phyloP scores from a whole-genome alignment of 2,888 invertebrate genomes.

The Diloba caeruleocephala region DNA sequence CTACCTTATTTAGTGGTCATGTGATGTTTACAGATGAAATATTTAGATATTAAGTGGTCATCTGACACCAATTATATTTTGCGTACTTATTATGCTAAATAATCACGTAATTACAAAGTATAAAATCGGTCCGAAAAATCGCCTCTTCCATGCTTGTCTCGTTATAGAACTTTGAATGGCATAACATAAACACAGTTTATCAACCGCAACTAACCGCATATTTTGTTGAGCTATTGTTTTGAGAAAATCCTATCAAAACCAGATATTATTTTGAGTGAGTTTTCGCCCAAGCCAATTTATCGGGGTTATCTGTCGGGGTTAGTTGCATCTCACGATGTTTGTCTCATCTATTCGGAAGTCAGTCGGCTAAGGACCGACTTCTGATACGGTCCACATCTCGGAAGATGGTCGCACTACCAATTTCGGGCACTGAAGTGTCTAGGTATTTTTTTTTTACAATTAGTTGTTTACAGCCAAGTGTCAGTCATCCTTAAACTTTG shows the following conservation, averaged over 20 bases:
- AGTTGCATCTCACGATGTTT: slow-evolving; percentile 36
- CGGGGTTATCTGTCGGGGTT: slow-evolving; percentile 71
- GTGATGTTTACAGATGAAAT: slow-evolving; percentile 1
- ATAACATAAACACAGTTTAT: neutral
- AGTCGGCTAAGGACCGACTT: slow-evolving; percentile 70
- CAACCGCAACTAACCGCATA: neutral
- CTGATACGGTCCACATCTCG: slow-evolving; percentile 59
- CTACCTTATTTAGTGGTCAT: neutral
- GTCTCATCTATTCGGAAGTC: slow-evolving; percentile 26
- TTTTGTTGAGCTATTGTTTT: slow-evolving; percentile 7
- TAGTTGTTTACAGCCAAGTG: no score
- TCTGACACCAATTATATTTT: slow-evolving; percentile 3
- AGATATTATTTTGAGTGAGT: slow-evolving; percentile 36
- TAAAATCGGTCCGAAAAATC: neutral
- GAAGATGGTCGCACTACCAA: slow-evolving; percentile 79
- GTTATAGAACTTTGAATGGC: neutral
- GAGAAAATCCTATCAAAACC: slow-evolving; percentile 23
- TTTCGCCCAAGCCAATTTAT: slow-evolving; percentile 49
- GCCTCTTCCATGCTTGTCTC: neutral
- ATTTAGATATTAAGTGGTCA: neutral
- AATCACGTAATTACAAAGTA: neutral
- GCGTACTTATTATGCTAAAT: neutral
- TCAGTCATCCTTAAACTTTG: no score
- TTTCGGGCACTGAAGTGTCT: slow-evolving; percentile 92
- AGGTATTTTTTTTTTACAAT: slow-evolving; percentile 79